A percentile compares a stretch with the other conserved stretches of the same genome.
Conservation (phyloP, 1,140 invertebrate genomes). For the Pseudomyrmex flavicornis region DNA sequence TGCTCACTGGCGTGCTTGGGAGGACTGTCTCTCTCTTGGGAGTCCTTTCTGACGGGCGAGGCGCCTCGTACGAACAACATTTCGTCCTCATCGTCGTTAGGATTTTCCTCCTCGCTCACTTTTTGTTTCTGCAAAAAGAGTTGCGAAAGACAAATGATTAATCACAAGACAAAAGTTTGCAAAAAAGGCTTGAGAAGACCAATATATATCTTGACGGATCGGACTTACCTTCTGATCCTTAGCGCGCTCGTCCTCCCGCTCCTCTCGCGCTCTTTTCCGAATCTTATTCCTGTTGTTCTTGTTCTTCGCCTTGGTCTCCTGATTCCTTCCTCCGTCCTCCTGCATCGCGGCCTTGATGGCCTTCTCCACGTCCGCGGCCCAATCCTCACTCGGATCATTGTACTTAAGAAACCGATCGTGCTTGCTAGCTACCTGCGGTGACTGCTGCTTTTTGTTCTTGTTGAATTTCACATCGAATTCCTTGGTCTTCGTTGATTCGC, state of each 20-base stretch:
- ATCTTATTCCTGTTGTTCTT: constrained; percentile 82
- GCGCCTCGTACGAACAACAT: constrained; percentile 92
- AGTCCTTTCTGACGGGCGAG: constrained; percentile 82
- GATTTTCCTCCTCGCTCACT: constrained; percentile 84
- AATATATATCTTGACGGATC: too few species aligned
- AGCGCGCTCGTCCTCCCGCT: constrained; percentile 85
- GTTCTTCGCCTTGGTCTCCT: constrained; percentile 85
- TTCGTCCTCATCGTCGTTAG: constrained; percentile 91
- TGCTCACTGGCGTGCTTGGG: constrained; percentile 78
- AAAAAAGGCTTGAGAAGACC: too few species aligned
- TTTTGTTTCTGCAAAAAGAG: constrained; percentile 78
- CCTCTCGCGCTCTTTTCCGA: constrained; percentile 82
- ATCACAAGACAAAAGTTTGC: neutral
- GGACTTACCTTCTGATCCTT: constrained; percentile 79
- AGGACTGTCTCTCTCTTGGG: constrained; percentile 75
- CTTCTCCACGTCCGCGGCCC: constrained; percentile 91
- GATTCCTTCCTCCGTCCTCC: constrained; percentile 84
- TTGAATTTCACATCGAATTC: constrained; percentile 78
- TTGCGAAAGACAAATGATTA: constrained; percentile 46
- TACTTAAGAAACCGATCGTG: constrained; percentile 80
- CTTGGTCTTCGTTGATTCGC: constrained; percentile 76
- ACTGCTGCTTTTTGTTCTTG: constrained; percentile 78
- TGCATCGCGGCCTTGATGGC: constrained; percentile 88
- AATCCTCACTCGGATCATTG: constrained; percentile 88
- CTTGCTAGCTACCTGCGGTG: constrained; percentile 62